Percentiles rank a stretch among this genome's conserved stretches.
phyloP scores from a whole-genome alignment of 1,140 invertebrate genomes.

The Adelges cooleyi region DNA sequence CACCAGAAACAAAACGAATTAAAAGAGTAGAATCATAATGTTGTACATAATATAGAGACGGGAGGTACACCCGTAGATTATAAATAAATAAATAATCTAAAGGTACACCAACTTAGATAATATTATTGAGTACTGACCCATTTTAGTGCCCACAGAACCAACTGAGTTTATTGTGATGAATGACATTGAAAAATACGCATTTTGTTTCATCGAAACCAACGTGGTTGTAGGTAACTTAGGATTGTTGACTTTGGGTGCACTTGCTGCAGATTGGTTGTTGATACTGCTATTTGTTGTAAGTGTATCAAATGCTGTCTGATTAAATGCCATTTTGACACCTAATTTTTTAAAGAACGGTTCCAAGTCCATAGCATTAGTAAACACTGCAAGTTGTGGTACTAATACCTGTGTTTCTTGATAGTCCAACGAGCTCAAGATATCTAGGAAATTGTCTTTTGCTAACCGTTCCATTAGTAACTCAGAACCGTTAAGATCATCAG shows the following conservation, averaged over 20 bases:
- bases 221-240: background rate
- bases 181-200: constrained; percentile 36
- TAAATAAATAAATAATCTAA: no score
- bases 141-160: constrained; percentile 31
- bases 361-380: constrained; percentile 34
- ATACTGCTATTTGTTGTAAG: background rate
- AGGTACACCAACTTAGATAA: no score
- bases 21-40: background rate
- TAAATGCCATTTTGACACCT: constrained; percentile 32
- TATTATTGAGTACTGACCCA: constrained; percentile 33
- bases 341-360: constrained; percentile 33
- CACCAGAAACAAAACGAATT: no score
- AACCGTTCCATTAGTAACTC: constrained; percentile 33
- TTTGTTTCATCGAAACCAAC: constrained; percentile 34
- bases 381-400: constrained; percentile 36
- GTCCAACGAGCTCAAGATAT: constrained; percentile 31
- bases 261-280: background rate
- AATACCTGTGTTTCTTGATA: constrained; percentile 34
- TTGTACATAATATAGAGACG: no score
- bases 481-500: constrained; percentile 33
- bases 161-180: constrained; percentile 37
- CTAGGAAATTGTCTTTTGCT: constrained; percentile 32
- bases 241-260: background rate
- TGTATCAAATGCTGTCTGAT: background rate
- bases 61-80: no score